phyloP scores from a whole-genome alignment of 1,140 invertebrate genomes.

The Fopius arisanus region DNA sequence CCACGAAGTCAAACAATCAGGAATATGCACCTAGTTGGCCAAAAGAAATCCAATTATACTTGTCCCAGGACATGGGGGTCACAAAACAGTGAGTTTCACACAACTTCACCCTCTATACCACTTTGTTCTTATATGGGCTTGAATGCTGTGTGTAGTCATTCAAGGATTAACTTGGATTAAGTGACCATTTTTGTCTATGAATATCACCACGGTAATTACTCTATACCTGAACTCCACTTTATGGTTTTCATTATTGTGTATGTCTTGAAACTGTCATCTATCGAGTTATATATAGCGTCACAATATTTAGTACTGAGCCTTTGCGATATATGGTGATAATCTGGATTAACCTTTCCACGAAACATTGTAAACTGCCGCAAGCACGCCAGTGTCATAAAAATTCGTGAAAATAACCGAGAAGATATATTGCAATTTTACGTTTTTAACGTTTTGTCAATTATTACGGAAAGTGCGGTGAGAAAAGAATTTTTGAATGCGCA shows the following conservation, averaged over 20 bases:
- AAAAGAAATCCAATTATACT: neutral
- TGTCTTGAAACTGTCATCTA: constrained; percentile 17
- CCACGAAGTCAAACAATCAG: neutral
- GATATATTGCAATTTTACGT: no score
- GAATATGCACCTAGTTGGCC: neutral
- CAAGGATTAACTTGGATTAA: neutral
- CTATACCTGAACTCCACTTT: neutral
- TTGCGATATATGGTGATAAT: neutral
- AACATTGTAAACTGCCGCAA: neutral
- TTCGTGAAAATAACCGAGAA: no score
- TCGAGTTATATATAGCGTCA: constrained; percentile 28
- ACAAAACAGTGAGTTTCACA: neutral
- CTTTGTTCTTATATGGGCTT: neutral
- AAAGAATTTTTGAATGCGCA: no score
- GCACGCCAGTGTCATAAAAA: no score
- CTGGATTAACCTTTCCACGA: constrained; percentile 1
- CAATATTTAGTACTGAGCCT: constrained; percentile 35
- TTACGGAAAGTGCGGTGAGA: no score
- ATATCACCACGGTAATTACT: neutral
- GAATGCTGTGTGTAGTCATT: neutral
- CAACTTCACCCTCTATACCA: neutral
- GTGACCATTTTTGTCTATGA: neutral
- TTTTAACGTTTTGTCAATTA: no score
- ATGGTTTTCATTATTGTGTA: constrained; percentile 11
- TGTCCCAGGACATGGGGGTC: neutral